Evolutionary conservation across 2,888 invertebrate genomes (phyloP).

Genomic region (Apodemia mormo): DNA sequence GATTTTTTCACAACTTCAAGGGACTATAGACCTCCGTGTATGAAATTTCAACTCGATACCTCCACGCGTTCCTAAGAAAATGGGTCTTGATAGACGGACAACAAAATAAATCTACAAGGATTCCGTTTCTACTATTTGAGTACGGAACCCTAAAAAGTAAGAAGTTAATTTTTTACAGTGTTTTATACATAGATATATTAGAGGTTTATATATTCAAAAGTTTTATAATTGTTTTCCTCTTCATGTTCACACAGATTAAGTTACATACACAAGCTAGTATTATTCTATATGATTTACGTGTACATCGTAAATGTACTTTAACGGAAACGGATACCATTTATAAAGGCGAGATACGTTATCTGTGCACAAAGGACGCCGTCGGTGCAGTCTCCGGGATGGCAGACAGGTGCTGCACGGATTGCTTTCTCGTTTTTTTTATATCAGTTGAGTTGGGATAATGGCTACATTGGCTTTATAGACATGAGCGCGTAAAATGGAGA

Average conservation of each 20-base stretch:
- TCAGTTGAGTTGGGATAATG: constrained; percentile 2
- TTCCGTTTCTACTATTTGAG: too few species aligned
- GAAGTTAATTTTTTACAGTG: too few species aligned
- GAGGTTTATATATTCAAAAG: too few species aligned
- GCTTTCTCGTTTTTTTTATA: background rate
- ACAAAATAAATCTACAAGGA: too few species aligned
- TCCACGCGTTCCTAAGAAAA: too few species aligned
- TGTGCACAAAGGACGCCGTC: constrained; percentile 24
- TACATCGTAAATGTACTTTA: constrained; percentile 31
- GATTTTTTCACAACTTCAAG: too few species aligned
- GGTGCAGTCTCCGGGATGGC: constrained; percentile 11
- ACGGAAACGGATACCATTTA: constrained; percentile 43
- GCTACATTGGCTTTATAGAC: background rate
- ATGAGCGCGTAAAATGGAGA: background rate
- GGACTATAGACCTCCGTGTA: too few species aligned
- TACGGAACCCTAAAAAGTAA: too few species aligned
- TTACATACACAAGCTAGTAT: background rate
- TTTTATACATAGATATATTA: too few species aligned
- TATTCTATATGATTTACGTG: constrained; percentile 3
- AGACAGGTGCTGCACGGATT: constrained; percentile 7
- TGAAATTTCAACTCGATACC: too few species aligned
- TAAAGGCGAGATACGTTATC: constrained; percentile 40
- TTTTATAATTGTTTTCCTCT: background rate
- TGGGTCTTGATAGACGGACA: too few species aligned
- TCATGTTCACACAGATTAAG: background rate